Evolutionary conservation across 1,140 invertebrate genomes (phyloP), one percentile per base, ranked within the genome.

Genomic region (Aphaenogaster rudis): DNA sequence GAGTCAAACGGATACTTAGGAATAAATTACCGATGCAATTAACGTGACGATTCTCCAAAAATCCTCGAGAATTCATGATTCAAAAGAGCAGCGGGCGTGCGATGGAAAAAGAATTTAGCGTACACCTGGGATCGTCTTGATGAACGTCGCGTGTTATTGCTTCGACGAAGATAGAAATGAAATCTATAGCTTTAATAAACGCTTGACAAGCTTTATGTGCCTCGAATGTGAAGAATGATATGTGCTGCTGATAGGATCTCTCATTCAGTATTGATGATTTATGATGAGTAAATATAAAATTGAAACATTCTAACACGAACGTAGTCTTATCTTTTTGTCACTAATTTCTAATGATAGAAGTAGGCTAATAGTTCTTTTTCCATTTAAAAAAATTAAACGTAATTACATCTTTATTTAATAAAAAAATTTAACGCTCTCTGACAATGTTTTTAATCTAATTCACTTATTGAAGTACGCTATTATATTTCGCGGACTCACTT

Each of bases 21-120:
- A 66, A 71, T 71, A 69, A 81, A 81, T 69, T 57, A 57, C 42
- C 28, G 28, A 17, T 42, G 17, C 42, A n/a, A 69, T 81, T 80
- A 80, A 80, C 28, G 61, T n/a, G 48, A 66, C 28, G 13, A n/a
- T 3, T 80, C 13, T 54, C 15, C n/a, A 3, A 69, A 39, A 17
- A 63, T 9, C 13, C 28, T 63, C 33, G 42, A 63, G 42, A 78
- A 64, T 64, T 80, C 7, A 42, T 42, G 48, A 54, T 54, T 15
- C 63, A 11, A 50, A 54, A 66, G 11, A 80, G 21, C 59, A 48
- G 11, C 13, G 5, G 15, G 2, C 13, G n/a, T 13, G 8, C 9
- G 2, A 15, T 17, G 13, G 8, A n/a, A 79, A 48, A 17, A 48
- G 64, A 48, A 33, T 45, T 33, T 57, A 59, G 13, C 33, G 13